A percentile compares a stretch with the other conserved stretches of the same genome.
phyloP scores from a whole-genome alignment of 92 coral and sea anemone genomes.

The Porites cylindrica region DNA sequence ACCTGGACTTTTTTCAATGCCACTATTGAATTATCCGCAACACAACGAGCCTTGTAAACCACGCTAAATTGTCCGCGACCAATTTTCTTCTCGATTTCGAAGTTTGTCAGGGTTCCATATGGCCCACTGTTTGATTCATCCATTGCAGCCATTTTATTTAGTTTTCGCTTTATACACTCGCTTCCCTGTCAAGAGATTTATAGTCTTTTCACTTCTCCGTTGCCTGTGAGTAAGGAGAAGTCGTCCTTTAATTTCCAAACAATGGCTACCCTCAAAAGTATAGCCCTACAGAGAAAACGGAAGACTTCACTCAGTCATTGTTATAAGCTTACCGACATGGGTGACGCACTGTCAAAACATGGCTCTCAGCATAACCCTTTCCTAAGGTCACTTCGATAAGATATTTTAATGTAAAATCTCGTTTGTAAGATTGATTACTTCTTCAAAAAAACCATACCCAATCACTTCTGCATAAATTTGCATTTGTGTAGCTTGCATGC shows the following conservation, averaged over 20 bases:
- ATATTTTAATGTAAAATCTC: neutral
- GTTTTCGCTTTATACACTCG: neutral
- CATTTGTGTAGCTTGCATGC: neutral
- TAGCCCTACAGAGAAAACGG: slow-evolving; percentile 3
- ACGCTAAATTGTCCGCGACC: slow-evolving; percentile 99
- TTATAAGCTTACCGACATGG: neutral
- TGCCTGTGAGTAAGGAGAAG: neutral
- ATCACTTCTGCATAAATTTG: slow-evolving; percentile 1
- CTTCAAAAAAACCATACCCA: neutral
- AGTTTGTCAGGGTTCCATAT: slow-evolving; percentile 47
- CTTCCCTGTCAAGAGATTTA: neutral
- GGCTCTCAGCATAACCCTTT: neutral
- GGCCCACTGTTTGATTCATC: slow-evolving; percentile 19
- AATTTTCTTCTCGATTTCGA: slow-evolving; percentile 90
- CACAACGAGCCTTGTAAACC: slow-evolving; percentile 88
- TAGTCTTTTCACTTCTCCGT: neutral
- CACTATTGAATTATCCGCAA: slow-evolving; percentile 73
- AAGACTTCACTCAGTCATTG: neutral
- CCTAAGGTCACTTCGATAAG: neutral
- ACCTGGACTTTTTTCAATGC: slow-evolving; percentile 99
- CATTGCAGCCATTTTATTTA: slow-evolving; percentile 40
- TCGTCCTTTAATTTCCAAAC: neutral
- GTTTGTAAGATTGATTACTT: neutral
- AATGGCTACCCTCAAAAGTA: neutral
- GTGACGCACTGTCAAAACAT: neutral